phyloP scores from a whole-genome alignment of 2,113 vertebrate genomes.

The Paraplagusia blochii region DNA sequence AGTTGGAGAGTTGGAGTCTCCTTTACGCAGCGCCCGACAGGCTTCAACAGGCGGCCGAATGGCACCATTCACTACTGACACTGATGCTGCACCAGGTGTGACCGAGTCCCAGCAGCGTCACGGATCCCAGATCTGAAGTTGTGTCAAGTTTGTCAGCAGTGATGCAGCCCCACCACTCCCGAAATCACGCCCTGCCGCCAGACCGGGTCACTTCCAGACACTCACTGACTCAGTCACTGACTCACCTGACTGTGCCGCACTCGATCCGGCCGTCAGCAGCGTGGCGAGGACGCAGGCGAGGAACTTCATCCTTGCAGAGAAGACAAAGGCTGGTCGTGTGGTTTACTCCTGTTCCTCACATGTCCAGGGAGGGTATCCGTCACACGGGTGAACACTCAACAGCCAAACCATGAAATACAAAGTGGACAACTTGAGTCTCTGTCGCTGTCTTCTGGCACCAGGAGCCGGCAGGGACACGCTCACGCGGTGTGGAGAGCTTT shows the following conservation, averaged over 20 bases:
- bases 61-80: not conserved
- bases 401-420: too few species aligned
- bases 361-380: slow-evolving; percentile 71
- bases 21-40: slow-evolving; percentile 30
- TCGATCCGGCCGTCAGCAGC: slow-evolving; percentile 54
- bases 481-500: slow-evolving; percentile 20
- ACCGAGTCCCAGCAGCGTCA: not conserved
- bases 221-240: not conserved
- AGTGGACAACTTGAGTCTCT: too few species aligned
- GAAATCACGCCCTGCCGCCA: not conserved
- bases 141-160: slow-evolving; percentile 31
- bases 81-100: not conserved
- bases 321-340: slow-evolving; percentile 30
- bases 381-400: not conserved
- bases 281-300: slow-evolving; percentile 60
- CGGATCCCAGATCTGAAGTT: slow-evolving; percentile 30
- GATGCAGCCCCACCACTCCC: not conserved
- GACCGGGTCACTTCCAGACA: too few species aligned
- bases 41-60: not conserved
- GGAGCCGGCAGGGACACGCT: not conserved
- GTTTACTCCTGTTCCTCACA: slow-evolving; percentile 72
- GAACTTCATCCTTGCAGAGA: slow-evolving; percentile 70
- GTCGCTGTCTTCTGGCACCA: not conserved
- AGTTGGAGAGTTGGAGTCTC: slow-evolving; percentile 16
- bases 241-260: slow-evolving; percentile 75